Evolutionary conservation across 2,888 invertebrate genomes (phyloP).

Genomic region (Aphelenchoides bicaudatus): DNA sequence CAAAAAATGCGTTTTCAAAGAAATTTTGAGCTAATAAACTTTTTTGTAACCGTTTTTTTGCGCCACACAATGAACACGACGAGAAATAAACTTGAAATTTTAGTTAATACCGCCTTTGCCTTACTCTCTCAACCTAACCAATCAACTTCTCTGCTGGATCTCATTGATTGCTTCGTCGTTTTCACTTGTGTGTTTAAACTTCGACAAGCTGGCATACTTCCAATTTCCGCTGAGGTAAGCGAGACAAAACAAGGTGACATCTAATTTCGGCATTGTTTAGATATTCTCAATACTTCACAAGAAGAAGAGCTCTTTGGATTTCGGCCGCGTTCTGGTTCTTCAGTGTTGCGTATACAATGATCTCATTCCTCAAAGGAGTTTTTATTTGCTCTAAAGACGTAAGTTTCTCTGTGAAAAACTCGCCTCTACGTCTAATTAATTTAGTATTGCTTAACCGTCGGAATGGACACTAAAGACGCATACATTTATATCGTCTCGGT

Average conservation of each 20-base stretch:
- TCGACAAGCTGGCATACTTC: slow-evolving; percentile 58
- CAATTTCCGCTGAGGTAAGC: slow-evolving; percentile 53
- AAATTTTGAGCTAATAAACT: no score
- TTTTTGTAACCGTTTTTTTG: no score
- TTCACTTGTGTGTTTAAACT: slow-evolving; percentile 55
- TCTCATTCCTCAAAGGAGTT: slow-evolving; percentile 43
- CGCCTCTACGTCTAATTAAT: slow-evolving; percentile 39
- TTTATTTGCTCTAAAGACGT: slow-evolving; percentile 36
- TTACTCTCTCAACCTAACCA: slow-evolving; percentile 30
- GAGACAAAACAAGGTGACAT: background rate
- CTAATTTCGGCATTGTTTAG: slow-evolving; percentile 31
- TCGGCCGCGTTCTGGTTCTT: slow-evolving; percentile 44
- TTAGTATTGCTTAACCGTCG: no score
- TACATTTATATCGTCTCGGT: slow-evolving; percentile 52
- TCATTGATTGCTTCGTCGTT: slow-evolving; percentile 53
- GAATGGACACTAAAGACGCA: no score
- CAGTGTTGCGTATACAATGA: slow-evolving; percentile 44
- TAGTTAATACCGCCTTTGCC: slow-evolving; percentile 12
- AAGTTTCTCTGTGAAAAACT: slow-evolving; percentile 40
- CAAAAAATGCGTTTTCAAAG: no score
- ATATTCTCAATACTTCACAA: slow-evolving; percentile 51
- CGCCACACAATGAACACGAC: slow-evolving; percentile 18
- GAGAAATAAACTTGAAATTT: background rate
- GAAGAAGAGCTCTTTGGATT: slow-evolving; percentile 41
- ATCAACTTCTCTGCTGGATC: slow-evolving; percentile 54